These are phyloP conservation scores for Drosophila seguyi DNA, from an alignment of 1,140 invertebrate species.

Conservation along the genomic window DNA sequence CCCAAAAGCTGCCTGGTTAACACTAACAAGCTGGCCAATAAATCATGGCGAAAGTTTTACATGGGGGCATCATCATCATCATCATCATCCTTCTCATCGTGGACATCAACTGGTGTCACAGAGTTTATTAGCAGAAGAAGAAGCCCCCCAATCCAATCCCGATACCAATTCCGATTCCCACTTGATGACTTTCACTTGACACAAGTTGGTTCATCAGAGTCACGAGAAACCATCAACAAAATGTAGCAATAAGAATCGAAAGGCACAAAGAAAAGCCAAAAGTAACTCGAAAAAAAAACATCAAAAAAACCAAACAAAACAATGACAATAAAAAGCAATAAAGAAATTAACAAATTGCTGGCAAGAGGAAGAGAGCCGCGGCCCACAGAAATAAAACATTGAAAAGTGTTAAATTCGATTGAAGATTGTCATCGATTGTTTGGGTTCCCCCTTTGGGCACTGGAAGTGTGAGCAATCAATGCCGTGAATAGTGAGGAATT, in stretches of 20 bases:
- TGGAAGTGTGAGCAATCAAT: conserved; percentile 58
- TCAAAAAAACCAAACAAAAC: conserved; percentile 36
- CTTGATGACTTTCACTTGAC: conserved; percentile 25
- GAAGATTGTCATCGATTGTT: conserved; percentile 73
- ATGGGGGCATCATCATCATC: conserved; percentile 18
- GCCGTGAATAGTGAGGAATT: conserved; percentile 40
- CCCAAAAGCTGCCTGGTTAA: conserved; percentile 28
- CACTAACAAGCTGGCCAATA: conserved; percentile 72
- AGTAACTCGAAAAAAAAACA: conserved; percentile 7
- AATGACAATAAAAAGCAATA: conserved; percentile 79
- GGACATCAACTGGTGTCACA: conserved; percentile 53
- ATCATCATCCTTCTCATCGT: neutral
- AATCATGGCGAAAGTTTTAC: conserved; percentile 76
- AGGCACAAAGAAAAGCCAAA: conserved; percentile 43
- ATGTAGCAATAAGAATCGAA: conserved; percentile 65
- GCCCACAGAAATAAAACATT: conserved; percentile 30
- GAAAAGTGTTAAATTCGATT: conserved; percentile 79
- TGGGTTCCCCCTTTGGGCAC: conserved; percentile 6
- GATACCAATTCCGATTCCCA: conserved; percentile 58
- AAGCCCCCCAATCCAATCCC: conserved; percentile 40
- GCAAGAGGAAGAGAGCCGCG: conserved; percentile 12
- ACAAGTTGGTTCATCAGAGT: conserved; percentile 28
- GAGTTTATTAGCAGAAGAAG: conserved; percentile 44
- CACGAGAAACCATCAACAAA: conserved; percentile 58
- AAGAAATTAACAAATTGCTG: conserved; percentile 80